Percentiles rank a stretch among this genome's conserved stretches.
These are phyloP conservation scores for Eurystomus glaucurus DNA, from an alignment of 2,797 vertebrate genomes.

Conservation along the genomic window DNA sequence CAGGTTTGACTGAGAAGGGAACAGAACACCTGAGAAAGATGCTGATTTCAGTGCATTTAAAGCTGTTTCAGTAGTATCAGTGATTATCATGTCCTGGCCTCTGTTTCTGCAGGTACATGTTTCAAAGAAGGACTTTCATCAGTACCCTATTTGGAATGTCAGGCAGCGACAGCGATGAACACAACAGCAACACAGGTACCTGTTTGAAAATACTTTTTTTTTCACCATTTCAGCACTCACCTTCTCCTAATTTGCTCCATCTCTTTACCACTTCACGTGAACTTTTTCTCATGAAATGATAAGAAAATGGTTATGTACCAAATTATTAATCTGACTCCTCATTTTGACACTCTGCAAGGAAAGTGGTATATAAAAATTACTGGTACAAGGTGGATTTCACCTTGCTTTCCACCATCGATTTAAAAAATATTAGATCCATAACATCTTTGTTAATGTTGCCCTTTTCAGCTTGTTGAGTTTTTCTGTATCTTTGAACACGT, in stretches of 20 bases:
- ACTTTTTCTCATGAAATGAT: not conserved
- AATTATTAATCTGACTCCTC: not conserved
- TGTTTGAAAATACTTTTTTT: not conserved
- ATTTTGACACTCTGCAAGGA: not conserved
- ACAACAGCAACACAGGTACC: not conserved
- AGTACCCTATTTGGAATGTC: not conserved
- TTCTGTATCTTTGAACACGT: not conserved
- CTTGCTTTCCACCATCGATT: not conserved
- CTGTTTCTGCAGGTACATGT: not conserved
- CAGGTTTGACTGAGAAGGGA: not conserved
- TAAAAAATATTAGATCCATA: not conserved
- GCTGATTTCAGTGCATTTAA: not conserved
- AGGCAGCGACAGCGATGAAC: not conserved
- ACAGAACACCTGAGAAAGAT: not conserved
- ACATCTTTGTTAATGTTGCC: not conserved
- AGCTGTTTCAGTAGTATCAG: not conserved
- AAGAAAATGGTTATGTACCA: not conserved
- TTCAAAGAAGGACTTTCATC: not conserved
- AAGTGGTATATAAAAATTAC: not conserved
- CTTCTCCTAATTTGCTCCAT: conserved; percentile 8
- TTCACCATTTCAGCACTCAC: not conserved
- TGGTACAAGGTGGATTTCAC: not conserved
- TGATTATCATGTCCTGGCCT: not conserved
- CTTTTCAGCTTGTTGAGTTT: not conserved
- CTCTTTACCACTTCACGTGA: not conserved